Conservation (phyloP, 2,888 invertebrate species). For the Prosopocoilus inquinatus region DNA sequence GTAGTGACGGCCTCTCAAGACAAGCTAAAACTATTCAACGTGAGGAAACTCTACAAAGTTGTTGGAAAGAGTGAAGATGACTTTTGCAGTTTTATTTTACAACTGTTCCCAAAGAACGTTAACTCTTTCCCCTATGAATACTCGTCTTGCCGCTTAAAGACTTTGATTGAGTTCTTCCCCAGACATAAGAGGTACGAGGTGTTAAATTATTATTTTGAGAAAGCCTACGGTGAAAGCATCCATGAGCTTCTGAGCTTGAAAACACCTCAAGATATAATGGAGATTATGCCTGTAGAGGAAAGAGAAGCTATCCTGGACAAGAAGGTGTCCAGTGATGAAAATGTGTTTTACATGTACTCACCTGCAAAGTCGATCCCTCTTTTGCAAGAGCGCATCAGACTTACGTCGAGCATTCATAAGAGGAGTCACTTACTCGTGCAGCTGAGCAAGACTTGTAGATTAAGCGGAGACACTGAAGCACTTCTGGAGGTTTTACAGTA, state of each 20-base stretch:
- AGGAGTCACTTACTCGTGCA: background rate
- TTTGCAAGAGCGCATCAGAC: conserved; percentile 5
- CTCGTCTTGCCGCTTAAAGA: background rate
- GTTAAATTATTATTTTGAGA: conserved; percentile 4
- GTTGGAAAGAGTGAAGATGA: conserved; percentile 6
- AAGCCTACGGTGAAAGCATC: conserved; percentile 4
- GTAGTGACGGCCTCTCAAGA: conserved; percentile 6
- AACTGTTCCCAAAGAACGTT: conserved; percentile 9
- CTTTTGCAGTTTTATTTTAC: conserved; percentile 12
- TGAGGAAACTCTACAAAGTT: conserved; percentile 8
- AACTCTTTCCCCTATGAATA: background rate
- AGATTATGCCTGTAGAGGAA: conserved; percentile 4
- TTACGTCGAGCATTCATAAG: background rate
- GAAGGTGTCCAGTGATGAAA: too few relatives aligned
- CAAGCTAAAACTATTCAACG: conserved; percentile 4
- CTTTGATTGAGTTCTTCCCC: background rate
- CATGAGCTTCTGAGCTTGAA: too few relatives aligned
- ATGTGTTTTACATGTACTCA: too few relatives aligned
- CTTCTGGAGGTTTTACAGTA: conserved; percentile 4
- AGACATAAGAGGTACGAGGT: background rate
- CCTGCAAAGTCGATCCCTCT: too few relatives aligned
- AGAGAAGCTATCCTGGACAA: conserved; percentile 3
- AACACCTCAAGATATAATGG: too few relatives aligned
- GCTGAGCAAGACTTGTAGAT: too few relatives aligned
- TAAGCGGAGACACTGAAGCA: too few relatives aligned